These are phyloP conservation scores for Marronus borbonicus DNA, from an alignment of 2,888 invertebrate species.

Conservation along the genomic window DNA sequence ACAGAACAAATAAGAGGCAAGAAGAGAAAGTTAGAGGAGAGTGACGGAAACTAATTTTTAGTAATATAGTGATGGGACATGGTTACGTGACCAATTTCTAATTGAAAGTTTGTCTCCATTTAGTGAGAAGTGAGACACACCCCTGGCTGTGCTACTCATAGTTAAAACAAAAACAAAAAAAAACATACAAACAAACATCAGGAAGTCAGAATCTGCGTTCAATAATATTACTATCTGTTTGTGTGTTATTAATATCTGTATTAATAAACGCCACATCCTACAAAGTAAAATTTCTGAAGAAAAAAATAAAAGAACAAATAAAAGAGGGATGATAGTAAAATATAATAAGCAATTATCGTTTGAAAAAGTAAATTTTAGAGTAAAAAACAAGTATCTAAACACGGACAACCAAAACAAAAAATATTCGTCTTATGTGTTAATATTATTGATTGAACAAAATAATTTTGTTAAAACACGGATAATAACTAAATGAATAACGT, in stretches of 20 bases:
- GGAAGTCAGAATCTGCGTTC: constrained; percentile 48
- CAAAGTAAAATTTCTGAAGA: constrained; percentile 1
- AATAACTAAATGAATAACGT: constrained; percentile 33
- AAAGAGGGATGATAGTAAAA: not conserved
- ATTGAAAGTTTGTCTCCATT: constrained; percentile 50
- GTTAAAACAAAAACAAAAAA: constrained; percentile 43
- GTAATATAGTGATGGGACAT: constrained; percentile 50
- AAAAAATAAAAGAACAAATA: constrained; percentile 4
- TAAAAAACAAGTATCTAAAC: not conserved
- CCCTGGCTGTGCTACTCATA: constrained; percentile 58
- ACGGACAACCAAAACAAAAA: constrained; percentile 9
- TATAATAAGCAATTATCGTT: constrained; percentile 18
- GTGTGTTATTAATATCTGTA: no score
- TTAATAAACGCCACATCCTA: constrained; percentile 25
- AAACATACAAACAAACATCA: constrained; percentile 41
- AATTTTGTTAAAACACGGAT: constrained; percentile 48
- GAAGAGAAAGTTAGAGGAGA: constrained; percentile 83
- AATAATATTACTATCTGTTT: no score
- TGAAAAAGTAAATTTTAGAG: constrained; percentile 3
- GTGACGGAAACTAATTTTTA: constrained; percentile 67
- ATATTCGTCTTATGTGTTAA: constrained; percentile 11
- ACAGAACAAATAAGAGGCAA: constrained; percentile 77
- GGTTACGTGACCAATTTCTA: constrained; percentile 51
- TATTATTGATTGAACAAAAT: constrained; percentile 36
- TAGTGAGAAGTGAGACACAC: constrained; percentile 56